A percentile compares a stretch with the other conserved stretches of the same genome.
Conservation (phyloP, 1,140 invertebrate species). For the Platorchestia sp. region DNA sequence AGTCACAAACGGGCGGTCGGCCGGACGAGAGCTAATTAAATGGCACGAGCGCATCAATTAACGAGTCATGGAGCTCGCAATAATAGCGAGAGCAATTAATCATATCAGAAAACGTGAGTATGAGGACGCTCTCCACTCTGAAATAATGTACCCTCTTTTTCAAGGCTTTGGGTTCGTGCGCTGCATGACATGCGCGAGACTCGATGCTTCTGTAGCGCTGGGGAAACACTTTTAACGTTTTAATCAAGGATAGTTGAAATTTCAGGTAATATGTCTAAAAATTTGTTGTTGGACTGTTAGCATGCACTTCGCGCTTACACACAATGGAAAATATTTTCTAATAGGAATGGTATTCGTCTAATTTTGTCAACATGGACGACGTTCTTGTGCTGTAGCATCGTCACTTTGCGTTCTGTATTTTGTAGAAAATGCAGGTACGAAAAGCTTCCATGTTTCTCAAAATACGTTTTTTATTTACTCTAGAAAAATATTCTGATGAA, state of each 20-base stretch:
- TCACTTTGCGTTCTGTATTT: neutral
- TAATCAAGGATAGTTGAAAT: neutral
- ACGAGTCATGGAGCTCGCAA: constrained; percentile 49
- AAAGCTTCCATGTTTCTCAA: too few relatives aligned
- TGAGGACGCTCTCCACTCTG: constrained; percentile 2
- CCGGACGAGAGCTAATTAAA: constrained; percentile 42
- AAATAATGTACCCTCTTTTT: constrained; percentile 48
- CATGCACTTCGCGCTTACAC: neutral
- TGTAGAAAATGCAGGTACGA: neutral
- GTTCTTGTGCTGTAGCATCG: neutral
- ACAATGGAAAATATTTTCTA: neutral
- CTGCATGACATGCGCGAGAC: neutral
- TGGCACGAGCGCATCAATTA: constrained; percentile 51
- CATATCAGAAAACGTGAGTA: constrained; percentile 38
- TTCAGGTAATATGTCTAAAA: neutral
- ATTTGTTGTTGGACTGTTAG: neutral
- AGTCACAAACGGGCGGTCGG: neutral
- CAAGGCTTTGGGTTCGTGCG: constrained; percentile 22
- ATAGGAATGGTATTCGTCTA: neutral
- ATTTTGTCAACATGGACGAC: neutral
- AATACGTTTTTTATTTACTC: too few relatives aligned
- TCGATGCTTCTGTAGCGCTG: neutral
- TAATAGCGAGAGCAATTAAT: constrained; percentile 44
- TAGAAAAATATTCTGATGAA: too few relatives aligned
- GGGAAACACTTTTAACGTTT: neutral